phyloP scores from a whole-genome alignment of 2,113 vertebrate species.

The Chloropsis hardwickii region DNA sequence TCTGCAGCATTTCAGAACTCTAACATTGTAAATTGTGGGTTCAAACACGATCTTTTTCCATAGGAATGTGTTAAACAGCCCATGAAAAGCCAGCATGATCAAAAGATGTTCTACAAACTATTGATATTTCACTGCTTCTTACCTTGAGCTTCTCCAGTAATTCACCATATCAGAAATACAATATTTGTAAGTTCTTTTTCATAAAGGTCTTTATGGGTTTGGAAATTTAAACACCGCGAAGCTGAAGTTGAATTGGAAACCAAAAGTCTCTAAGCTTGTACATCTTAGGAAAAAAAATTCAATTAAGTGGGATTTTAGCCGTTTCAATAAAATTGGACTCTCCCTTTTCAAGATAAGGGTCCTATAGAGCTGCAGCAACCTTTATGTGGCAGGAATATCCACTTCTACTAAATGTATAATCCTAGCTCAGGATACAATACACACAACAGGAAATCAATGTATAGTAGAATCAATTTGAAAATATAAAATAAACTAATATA shows the following conservation, averaged over 20 bases:
- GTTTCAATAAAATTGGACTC: constrained; percentile 98
- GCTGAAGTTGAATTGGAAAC: constrained; percentile 93
- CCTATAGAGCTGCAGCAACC: constrained; percentile 79
- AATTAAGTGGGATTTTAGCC: constrained; percentile 99
- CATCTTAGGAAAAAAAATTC: constrained; percentile 96
- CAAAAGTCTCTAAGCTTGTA: constrained; percentile 95
- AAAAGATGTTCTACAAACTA: constrained; percentile 62
- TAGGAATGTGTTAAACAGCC: constrained; percentile 66
- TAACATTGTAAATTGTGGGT: constrained; percentile 27
- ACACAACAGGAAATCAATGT: constrained; percentile 92
- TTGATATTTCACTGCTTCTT: constrained; percentile 62
- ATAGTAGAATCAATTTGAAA: constrained; percentile 91
- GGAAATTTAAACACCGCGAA: constrained; percentile 89
- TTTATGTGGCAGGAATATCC: constrained; percentile 84
- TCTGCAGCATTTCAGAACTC: constrained; percentile 17
- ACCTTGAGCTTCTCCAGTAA: constrained; percentile 54
- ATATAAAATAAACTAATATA: constrained; percentile 93
- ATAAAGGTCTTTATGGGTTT: constrained; percentile 82
- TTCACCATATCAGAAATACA: constrained; percentile 76
- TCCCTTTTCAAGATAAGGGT: constrained; percentile 94
- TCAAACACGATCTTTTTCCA: constrained; percentile 48
- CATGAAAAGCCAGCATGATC: constrained; percentile 52
- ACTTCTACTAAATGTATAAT: constrained; percentile 95
- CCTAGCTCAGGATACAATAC: constrained; percentile 91
- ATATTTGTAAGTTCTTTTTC: constrained; percentile 90